phyloP scores from a whole-genome alignment of 1,140 invertebrate genomes.

The Caenorhabditis briggsae region DNA sequence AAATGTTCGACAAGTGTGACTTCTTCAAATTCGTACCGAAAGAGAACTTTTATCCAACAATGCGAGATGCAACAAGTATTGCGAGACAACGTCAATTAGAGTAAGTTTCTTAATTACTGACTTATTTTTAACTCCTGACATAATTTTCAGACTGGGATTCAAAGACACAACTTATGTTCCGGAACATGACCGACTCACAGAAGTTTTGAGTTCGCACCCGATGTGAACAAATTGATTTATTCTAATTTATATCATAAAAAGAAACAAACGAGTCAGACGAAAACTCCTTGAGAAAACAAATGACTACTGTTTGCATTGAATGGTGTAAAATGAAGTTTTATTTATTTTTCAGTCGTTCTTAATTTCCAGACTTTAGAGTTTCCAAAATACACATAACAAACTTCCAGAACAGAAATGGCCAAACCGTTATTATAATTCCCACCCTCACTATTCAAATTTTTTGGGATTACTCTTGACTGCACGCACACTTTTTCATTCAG shows the following conservation, averaged over 20 bases:
- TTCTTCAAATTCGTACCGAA: slow-evolving; percentile 73
- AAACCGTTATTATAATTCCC: neutral
- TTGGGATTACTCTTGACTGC: neutral
- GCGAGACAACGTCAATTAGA: slow-evolving; percentile 62
- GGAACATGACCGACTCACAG: slow-evolving; percentile 62
- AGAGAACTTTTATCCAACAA: slow-evolving; percentile 77
- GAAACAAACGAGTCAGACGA: neutral
- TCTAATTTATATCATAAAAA: too few relatives aligned
- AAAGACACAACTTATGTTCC: slow-evolving; percentile 39
- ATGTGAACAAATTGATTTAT: slow-evolving; percentile 9
- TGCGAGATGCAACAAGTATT: slow-evolving; percentile 74
- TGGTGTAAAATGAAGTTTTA: neutral
- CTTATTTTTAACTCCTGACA: neutral
- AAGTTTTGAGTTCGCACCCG: slow-evolving; percentile 61
- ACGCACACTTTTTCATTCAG: neutral
- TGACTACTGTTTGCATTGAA: neutral
- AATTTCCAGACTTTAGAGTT: too few relatives aligned
- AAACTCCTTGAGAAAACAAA: too few relatives aligned
- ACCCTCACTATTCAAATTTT: slow-evolving; percentile 24
- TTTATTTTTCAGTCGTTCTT: too few relatives aligned
- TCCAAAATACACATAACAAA: neutral
- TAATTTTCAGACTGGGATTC: slow-evolving; percentile 48
- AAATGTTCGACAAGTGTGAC: slow-evolving; percentile 72
- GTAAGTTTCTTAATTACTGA: slow-evolving; percentile 50
- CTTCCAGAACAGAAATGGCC: neutral